Conservation (phyloP, 2,888 invertebrate species). For the Epirrita christyi region DNA sequence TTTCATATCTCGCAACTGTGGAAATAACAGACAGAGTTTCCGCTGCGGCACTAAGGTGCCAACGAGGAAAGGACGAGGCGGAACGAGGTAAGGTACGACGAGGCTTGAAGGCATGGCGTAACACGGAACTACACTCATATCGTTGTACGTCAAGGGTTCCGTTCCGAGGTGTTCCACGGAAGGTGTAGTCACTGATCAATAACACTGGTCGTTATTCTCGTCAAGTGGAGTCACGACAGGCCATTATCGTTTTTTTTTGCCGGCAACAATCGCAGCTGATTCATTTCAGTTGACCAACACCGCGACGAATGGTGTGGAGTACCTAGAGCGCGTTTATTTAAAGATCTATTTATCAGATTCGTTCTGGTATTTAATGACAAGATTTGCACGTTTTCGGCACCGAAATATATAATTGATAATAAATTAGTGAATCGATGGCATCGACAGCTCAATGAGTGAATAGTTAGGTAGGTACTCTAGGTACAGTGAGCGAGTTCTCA, state of each 20-base stretch:
- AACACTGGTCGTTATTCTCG: conserved; percentile 8
- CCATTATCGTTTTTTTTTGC: conserved; percentile 29
- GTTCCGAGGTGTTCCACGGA: conserved; percentile 3
- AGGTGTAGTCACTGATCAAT: conserved; percentile 10
- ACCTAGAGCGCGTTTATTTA: conserved; percentile 22
- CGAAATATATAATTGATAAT: neutral
- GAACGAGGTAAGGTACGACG: too few relatives aligned
- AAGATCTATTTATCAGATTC: conserved; percentile 24
- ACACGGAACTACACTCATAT: neutral
- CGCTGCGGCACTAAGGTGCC: conserved; percentile 9
- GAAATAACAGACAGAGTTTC: conserved; percentile 17
- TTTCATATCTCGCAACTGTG: conserved; percentile 23
- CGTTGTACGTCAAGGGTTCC: neutral
- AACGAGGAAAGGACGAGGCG: too few relatives aligned
- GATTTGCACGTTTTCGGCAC: conserved; percentile 8
- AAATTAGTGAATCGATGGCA: neutral
- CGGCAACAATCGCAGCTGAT: conserved; percentile 20
- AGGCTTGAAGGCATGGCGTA: neutral
- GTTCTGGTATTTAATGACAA: conserved; percentile 23
- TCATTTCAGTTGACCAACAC: conserved; percentile 22
- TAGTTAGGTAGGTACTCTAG: neutral
- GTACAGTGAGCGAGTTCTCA: too few relatives aligned
- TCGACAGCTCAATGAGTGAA: neutral
- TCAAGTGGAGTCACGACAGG: conserved; percentile 24
- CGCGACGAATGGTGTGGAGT: conserved; percentile 17